Evolutionary conservation across 1,140 invertebrate genomes (phyloP).

Genomic region (Pollicipes pollicipes): DNA sequence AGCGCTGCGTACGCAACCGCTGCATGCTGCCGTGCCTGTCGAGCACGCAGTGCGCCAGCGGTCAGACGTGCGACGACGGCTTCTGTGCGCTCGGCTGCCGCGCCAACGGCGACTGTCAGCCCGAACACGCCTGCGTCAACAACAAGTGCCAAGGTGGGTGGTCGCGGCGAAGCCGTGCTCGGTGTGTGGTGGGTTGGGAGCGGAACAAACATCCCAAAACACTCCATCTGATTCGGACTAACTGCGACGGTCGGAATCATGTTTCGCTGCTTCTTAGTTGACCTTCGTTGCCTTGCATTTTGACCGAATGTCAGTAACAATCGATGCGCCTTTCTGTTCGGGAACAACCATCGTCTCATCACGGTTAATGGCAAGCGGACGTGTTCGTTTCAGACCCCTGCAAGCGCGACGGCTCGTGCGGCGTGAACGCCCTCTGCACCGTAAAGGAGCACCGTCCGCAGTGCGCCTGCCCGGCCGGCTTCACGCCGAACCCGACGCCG

Average conservation of each 20-base stretch:
- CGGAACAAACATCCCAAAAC: too few species aligned
- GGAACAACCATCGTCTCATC: too few species aligned
- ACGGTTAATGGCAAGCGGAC: too few species aligned
- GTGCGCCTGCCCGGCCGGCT: constrained; percentile 61
- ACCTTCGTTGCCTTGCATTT: too few species aligned
- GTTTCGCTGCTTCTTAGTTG: too few species aligned
- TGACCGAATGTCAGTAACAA: too few species aligned
- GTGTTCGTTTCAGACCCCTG: neutral
- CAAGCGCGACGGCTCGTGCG: constrained; percentile 37
- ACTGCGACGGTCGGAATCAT: too few species aligned
- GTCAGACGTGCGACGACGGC: constrained; percentile 58
- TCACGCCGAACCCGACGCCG: constrained; percentile 69
- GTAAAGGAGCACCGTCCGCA: constrained; percentile 37
- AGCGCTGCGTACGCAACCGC: constrained; percentile 55
- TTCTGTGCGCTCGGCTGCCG: constrained; percentile 63
- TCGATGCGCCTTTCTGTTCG: too few species aligned
- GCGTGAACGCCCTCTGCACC: constrained; percentile 61
- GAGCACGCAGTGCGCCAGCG: constrained; percentile 55
- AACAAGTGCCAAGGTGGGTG: constrained; percentile 72
- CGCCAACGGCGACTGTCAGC: constrained; percentile 55
- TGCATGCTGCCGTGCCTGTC: constrained; percentile 55
- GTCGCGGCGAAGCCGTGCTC: too few species aligned
- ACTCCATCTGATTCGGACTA: too few species aligned
- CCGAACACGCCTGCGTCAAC: constrained; percentile 55
- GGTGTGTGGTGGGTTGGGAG: too few species aligned